Evolutionary conservation across 2,797 vertebrate species (phyloP).

Genomic region (Galagoides demidoff): DNA sequence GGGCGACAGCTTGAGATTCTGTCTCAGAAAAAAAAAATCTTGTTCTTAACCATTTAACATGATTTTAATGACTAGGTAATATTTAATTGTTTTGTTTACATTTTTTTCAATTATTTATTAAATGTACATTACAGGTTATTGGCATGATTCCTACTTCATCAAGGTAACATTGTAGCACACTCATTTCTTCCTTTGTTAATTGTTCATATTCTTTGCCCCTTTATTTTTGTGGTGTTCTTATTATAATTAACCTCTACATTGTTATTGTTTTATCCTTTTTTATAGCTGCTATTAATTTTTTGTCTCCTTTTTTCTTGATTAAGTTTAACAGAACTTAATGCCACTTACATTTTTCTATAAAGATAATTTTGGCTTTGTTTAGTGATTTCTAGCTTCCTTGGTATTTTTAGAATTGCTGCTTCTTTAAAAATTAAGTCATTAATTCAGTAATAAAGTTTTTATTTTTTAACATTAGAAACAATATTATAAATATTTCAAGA

Average conservation of each 20-base stretch:
- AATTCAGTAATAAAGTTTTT: neutral
- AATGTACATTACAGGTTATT: neutral
- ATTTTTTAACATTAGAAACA: neutral
- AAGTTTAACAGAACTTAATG: neutral
- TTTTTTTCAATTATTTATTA: neutral
- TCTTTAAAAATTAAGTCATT: neutral
- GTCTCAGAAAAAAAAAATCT: neutral
- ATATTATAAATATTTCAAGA: neutral
- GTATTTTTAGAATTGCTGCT: neutral
- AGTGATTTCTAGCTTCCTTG: neutral
- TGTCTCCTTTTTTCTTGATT: neutral
- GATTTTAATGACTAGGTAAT: neutral
- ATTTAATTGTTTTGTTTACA: neutral
- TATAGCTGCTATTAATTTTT: neutral
- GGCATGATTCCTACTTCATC: neutral
- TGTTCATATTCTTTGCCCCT: neutral
- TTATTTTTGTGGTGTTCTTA: slow-evolving; percentile 16
- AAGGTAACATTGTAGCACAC: neutral
- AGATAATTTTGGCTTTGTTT: neutral
- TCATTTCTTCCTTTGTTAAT: neutral
- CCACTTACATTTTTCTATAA: neutral
- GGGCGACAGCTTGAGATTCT: too few relatives aligned
- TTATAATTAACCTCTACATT: neutral
- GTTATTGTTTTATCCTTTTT: neutral
- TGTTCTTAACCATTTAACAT: neutral